Evolutionary conservation across 1,140 invertebrate genomes (phyloP), one percentile per base, ranked within the genome.

Genomic region (Heliothis subflexa): DNA sequence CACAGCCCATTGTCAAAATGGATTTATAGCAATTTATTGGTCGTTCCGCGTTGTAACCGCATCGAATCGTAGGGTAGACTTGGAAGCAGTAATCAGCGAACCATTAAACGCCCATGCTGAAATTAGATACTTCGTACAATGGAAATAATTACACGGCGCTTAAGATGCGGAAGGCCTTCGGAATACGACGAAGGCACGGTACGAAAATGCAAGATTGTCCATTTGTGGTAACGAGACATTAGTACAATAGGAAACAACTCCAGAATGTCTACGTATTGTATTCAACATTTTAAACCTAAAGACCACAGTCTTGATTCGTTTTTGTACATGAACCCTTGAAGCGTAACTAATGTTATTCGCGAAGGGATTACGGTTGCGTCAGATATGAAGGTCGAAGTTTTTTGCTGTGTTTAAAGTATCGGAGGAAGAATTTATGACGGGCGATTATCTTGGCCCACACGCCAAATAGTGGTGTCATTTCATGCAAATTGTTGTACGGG

Each of bases 21-120:
- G 79, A 84, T 84, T 82, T 80, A 70, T 50, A 55, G 77, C 80
- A 78, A 83, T 78, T 78, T 50, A 52, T 68, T 61, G 50, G 47
- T 74, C 55, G 79, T 87, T 89, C 85, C 87, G 89, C 85, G 83
- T 88, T 80, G 81, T 50, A 66, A 76, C 79, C 84, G 81, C 80
- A 84, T 64, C 83, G 85, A 88, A 88, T 87, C 81, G 81, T 75
- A 28, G n/a, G 40, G 73, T 45, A 75, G 73, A 71, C 74, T 45
- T 68, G 16, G 79, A 72, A 70, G 72, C 74, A 62, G 84, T 84
- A 88, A 88, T 88, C 83, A 85, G 76, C 71, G 86, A 76, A 66
- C 84, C 82, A 87, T 90, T 88, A 86, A 89, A 88, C 89, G 90
- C 87, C 90, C 88, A 92, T 88, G 79, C 85, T 80, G 82, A 78